Evolutionary conservation across 2,888 invertebrate genomes (phyloP).

Genomic region (Disparrhopalites patrizii): DNA sequence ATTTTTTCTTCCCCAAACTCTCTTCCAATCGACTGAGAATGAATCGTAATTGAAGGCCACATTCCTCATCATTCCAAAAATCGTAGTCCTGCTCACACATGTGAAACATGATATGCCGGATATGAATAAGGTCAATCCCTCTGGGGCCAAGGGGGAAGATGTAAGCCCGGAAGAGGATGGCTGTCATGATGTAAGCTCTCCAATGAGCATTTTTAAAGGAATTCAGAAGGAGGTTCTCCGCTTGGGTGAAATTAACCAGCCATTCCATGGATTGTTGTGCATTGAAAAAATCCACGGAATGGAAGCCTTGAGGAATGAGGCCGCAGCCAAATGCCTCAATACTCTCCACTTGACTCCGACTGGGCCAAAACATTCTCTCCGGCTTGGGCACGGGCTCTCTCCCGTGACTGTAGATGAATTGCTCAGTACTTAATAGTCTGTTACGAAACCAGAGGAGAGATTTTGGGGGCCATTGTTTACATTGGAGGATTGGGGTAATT

Average conservation of each 20-base stretch:
- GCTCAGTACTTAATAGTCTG: constrained; percentile 5
- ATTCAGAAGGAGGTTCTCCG: constrained; percentile 69
- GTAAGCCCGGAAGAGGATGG: constrained; percentile 67
- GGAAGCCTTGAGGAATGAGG: constrained; percentile 66
- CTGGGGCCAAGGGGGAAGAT: constrained; percentile 58
- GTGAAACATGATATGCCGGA: constrained; percentile 71
- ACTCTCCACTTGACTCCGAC: constrained; percentile 56
- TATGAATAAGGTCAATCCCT: constrained; percentile 66
- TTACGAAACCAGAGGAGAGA: constrained; percentile 26
- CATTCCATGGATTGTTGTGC: constrained; percentile 67
- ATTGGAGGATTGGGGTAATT: constrained; percentile 37
- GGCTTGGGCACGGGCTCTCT: background rate
- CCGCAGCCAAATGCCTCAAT: constrained; percentile 65
- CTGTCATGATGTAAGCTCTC: constrained; percentile 64
- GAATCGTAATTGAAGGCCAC: constrained; percentile 64
- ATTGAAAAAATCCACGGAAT: constrained; percentile 61
- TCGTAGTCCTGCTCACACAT: constrained; percentile 68
- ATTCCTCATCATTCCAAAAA: constrained; percentile 68
- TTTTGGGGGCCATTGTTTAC: constrained; percentile 35
- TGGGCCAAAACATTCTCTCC: constrained; percentile 11
- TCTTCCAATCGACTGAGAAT: constrained; percentile 63
- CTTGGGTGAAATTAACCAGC: constrained; percentile 72
- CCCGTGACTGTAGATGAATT: background rate
- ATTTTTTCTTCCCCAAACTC: constrained; percentile 59
- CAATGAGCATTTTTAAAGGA: constrained; percentile 68